Percentiles rank a stretch among this genome's conserved stretches.
phyloP scores from a whole-genome alignment of 2,113 vertebrate species.

The Alces alces region DNA sequence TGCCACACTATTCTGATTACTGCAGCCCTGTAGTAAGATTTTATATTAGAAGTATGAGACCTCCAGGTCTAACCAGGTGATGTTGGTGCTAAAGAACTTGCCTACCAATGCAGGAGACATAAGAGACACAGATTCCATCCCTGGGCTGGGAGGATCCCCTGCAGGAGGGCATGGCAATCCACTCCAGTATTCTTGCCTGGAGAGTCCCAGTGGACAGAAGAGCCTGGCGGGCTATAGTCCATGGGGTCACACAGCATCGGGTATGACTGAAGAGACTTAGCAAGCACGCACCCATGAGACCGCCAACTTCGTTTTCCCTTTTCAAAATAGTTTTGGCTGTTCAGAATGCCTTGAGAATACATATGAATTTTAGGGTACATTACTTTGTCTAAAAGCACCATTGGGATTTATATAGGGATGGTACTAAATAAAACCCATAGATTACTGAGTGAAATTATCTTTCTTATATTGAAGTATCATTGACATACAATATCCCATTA shows the following conservation, averaged over 20 bases:
- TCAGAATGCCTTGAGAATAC: not conserved
- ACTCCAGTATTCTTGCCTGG: not conserved
- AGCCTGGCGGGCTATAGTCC: not conserved
- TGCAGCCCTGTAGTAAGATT: not conserved
- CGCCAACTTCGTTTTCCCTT: not conserved
- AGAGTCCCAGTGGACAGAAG: not conserved
- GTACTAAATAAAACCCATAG: not conserved
- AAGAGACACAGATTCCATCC: not conserved
- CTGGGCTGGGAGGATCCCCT: not conserved
- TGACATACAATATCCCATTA: not conserved
- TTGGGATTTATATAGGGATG: not conserved
- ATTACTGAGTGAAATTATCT: not conserved
- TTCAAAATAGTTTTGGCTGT: not conserved
- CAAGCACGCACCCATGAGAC: accelerated
- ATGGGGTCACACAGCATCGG: accelerated
- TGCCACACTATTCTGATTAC: not conserved
- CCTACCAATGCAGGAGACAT: not conserved
- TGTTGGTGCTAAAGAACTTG: not conserved
- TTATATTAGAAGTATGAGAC: not conserved
- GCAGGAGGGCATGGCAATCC: not conserved
- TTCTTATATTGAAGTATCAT: not conserved
- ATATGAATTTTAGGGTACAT: not conserved
- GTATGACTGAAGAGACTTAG: not conserved
- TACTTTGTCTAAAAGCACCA: not conserved
- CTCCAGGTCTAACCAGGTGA: not conserved